Base-by-base conservation (phyloP, 2,797 vertebrate genomes). In the Karalla daura region DNA sequence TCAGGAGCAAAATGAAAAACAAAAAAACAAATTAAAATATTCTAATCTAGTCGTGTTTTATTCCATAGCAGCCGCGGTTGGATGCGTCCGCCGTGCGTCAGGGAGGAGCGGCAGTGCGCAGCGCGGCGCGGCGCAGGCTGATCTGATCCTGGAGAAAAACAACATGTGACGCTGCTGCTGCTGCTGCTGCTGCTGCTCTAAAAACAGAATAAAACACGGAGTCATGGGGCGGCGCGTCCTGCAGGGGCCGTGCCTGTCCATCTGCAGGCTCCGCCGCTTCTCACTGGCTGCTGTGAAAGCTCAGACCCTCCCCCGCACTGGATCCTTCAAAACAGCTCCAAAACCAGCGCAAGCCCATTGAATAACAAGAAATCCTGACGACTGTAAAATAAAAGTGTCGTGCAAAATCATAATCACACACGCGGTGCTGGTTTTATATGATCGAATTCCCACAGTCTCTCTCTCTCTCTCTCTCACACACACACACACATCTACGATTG, bases 161-260 rank as follows among this genome's bases (percentile, higher is more conserved):
- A 99, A 98, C 96, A 98, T 95, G 96, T 98, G 97, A 98, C 96
- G 93, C 92, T 78, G 92, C n/a, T n/a, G n/a, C n/a, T n/a, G n/a
- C n/a, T n/a, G n/a, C n/a, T n/a, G n/a, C n/a, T n/a, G n/a, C n/a
- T n/a, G n/a, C 87, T 88, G 89, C 85, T 91, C 91, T 90, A 91
- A 91, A 93, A 91, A 91, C 88, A 86, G 84, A 80, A 71, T 76
- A 80, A 89, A 87, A 90, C 89, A 88, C 91, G 75, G 88, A 91
- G 89, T 90, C 92, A 92, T 86, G 78, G 84, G 91, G 94, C 87
- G 92, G 92, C 8, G 89, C 78, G 24, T 88, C 36, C 77, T 71
- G 82, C 63, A 78, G 88, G 90, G 87, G 89, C 87, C 76, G 90
- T 89, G 82, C 76, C 88, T 88, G 87, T 85, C 83, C 30, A 43